These are phyloP conservation scores for Nyctibius grandis DNA, from an alignment of 2,797 vertebrate species.

Conservation along the genomic window DNA sequence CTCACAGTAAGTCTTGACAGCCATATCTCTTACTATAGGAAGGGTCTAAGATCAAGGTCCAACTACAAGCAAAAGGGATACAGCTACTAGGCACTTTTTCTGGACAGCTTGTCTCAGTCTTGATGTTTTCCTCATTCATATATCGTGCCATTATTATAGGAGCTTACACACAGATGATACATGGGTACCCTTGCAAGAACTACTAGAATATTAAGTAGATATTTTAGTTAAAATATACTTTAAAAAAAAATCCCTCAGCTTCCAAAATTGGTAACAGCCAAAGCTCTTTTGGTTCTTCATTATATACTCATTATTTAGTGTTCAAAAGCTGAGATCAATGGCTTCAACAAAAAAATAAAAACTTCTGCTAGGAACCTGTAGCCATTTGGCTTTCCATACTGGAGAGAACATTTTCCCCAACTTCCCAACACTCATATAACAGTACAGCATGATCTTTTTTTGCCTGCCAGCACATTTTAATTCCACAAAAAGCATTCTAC, in stretches of 20 bases:
- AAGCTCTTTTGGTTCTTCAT: background rate
- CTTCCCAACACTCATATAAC: background rate
- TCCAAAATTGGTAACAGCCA: background rate
- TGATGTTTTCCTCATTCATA: background rate
- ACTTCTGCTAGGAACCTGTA: background rate
- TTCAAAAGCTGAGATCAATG: background rate
- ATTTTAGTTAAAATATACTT: background rate
- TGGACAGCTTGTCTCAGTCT: background rate
- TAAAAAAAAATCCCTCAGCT: background rate
- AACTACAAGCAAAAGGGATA: background rate
- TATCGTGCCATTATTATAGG: background rate
- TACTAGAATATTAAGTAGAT: background rate
- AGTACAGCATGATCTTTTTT: background rate
- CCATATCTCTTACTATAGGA: background rate
- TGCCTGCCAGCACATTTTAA: background rate
- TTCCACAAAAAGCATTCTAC: background rate
- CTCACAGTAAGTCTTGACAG: background rate
- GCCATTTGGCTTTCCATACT: background rate
- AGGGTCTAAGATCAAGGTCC: background rate
- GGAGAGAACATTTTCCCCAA: background rate
- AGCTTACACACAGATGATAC: rapidly evolving
- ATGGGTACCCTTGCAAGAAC: background rate
- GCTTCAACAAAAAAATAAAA: background rate
- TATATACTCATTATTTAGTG: background rate
- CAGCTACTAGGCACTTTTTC: background rate